Conservation (phyloP, 1,140 invertebrate species). For the Aphaenogaster rudis region DNA sequence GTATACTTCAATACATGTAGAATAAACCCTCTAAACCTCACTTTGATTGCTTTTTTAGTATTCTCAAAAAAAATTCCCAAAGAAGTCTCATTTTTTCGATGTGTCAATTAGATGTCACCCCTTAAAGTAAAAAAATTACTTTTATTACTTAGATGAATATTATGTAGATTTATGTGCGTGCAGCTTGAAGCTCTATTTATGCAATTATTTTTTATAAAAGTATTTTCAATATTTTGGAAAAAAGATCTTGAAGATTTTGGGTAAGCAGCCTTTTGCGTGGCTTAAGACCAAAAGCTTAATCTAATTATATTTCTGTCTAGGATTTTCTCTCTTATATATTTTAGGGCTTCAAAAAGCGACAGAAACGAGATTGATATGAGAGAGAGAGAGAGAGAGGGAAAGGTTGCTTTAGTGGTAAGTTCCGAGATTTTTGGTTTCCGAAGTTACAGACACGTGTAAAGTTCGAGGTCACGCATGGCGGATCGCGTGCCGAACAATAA, state of each 20-base stretch:
- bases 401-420: background rate
- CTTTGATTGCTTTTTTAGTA: too few relatives aligned
- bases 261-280: background rate
- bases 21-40: too few relatives aligned
- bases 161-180: background rate
- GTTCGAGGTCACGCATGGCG: constrained; percentile 32
- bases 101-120: too few relatives aligned
- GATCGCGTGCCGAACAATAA: constrained; percentile 28
- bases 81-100: too few relatives aligned
- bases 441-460: background rate
- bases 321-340: background rate
- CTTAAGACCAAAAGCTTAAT: background rate
- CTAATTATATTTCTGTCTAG: background rate
- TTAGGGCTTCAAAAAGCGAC: background rate
- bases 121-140: background rate
- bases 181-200: background rate
- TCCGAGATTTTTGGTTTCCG: constrained; percentile 19
- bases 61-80: too few relatives aligned
- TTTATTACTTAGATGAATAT: background rate
- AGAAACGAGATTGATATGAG: background rate
- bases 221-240: background rate
- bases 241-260: background rate
- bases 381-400: background rate
- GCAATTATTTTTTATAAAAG: background rate
- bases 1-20: too few relatives aligned